phyloP scores from a whole-genome alignment of 2,797 vertebrate genomes.

The Danio choprae region DNA sequence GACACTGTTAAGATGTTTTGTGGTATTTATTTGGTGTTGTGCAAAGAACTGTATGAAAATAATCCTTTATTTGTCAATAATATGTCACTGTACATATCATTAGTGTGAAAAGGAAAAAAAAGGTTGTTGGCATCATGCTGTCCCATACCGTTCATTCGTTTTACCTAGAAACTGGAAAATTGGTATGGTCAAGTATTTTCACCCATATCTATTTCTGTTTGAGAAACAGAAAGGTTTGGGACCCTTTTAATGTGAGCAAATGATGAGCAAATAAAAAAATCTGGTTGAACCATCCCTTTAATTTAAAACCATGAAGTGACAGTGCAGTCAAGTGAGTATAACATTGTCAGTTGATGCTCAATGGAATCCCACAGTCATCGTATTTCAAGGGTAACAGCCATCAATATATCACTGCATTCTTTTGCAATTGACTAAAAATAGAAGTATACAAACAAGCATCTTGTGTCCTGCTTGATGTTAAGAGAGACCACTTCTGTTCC shows the following conservation, averaged over 20 bases:
- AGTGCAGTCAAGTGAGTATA: slow-evolving; percentile 39
- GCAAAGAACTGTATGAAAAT: too few species aligned
- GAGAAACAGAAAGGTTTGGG: too few species aligned
- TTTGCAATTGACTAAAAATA: slow-evolving; percentile 57
- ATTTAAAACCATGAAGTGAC: neutral
- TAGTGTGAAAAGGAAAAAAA: too few species aligned
- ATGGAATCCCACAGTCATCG: slow-evolving; percentile 50
- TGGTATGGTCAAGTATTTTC: too few species aligned
- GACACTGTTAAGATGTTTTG: too few species aligned
- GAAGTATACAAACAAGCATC: slow-evolving; percentile 53
- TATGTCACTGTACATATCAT: too few species aligned
- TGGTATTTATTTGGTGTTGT: too few species aligned
- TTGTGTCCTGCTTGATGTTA: slow-evolving; percentile 37
- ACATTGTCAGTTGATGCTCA: slow-evolving; percentile 53
- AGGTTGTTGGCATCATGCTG: too few species aligned
- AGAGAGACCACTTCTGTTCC: slow-evolving; percentile 32
- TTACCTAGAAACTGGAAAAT: too few species aligned
- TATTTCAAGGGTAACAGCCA: slow-evolving; percentile 64
- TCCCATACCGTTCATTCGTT: too few species aligned
- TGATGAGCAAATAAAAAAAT: neutral
- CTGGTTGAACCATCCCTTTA: neutral
- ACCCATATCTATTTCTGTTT: too few species aligned
- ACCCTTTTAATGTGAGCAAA: neutral
- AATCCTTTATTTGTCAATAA: too few species aligned
- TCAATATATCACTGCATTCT: slow-evolving; percentile 35